Evolutionary conservation across 2,888 invertebrate genomes (phyloP), one percentile per base, ranked within the genome.

Genomic region (Tetranychus truncatus): DNA sequence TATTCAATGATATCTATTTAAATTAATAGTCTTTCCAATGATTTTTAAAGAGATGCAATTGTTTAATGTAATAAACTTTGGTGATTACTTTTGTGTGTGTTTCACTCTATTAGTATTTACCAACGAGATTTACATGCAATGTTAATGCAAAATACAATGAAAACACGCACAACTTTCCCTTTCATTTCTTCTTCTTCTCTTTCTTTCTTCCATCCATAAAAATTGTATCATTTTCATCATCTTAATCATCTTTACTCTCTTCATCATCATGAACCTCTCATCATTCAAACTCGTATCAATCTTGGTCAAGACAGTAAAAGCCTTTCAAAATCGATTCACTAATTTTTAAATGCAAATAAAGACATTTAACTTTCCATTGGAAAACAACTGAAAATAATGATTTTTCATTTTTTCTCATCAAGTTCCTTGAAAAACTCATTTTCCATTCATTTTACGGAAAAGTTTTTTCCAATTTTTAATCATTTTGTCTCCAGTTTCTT

Each of bases 21-120:
- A 55, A 15, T 55, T 34, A 4, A 34, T 34, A 34, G 34, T 34
- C 34, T 34, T 34, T 34, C 4, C 34, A 34, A 34, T 34, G 1
- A 34, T 34, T 34, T 34, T 34, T 34, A 3, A 34, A 34, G 34
- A 34, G 55, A 55, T 55, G 55, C 9, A 1, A 55, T 55, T 55
- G 15, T 55, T 55, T 55, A 55, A 55, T 55, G 15, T 55, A 55
- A 55, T 55, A 55, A 15, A 55, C 55, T 15, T 55, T 55, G 55
- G 55, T 55, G 55, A 55, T 55, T 55, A 55, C 55, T 55, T 55
- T 55, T 55, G 55, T 55, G 55, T 55, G 55, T 55, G 55, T 55
- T 15, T 55, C 34, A 34, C 7, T 6, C 15, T 55, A 55, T 55
- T 55, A 5, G 55, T 55, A 55, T 55, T 55, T 15, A 15, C 7